A percentile compares a stretch with the other conserved stretches of the same genome.
These are phyloP conservation scores for Trichonephila inaurata DNA, from an alignment of 1,140 invertebrate species.

Conservation along the genomic window DNA sequence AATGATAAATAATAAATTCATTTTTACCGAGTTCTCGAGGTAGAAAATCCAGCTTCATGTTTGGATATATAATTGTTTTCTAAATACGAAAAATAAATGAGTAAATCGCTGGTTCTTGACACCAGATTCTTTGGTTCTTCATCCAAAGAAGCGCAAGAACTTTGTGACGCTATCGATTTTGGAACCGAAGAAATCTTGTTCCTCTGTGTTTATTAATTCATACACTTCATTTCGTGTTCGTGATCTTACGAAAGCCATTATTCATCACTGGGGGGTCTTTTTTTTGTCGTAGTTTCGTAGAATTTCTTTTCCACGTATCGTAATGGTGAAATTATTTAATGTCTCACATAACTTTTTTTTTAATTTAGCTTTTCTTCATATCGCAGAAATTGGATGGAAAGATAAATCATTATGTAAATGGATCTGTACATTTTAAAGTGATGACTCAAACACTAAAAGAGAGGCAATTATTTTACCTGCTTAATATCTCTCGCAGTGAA, in stretches of 20 bases:
- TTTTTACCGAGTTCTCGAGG: constrained; percentile 7
- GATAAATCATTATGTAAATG: neutral
- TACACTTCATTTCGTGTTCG: constrained; percentile 43
- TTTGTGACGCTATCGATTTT: neutral
- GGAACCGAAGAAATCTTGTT: neutral
- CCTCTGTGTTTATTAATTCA: constrained; percentile 48
- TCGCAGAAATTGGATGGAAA: neutral
- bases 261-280: neutral
- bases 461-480: too few species aligned
- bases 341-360: neutral
- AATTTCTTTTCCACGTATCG: neutral
- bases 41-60: constrained; percentile 34
- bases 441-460: too few species aligned
- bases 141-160: constrained; percentile 1
- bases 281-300: neutral
- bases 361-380: neutral
- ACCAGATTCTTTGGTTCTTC: neutral
- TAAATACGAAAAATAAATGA: neutral
- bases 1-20: neutral
- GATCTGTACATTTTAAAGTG: neutral
- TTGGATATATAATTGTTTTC: neutral
- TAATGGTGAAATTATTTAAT: constrained; percentile 6
- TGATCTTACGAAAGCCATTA: constrained; percentile 9
- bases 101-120: neutral
- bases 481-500: too few species aligned